Evolutionary conservation across 1,140 invertebrate genomes (phyloP).

Genomic region (Sycophila sp.): DNA sequence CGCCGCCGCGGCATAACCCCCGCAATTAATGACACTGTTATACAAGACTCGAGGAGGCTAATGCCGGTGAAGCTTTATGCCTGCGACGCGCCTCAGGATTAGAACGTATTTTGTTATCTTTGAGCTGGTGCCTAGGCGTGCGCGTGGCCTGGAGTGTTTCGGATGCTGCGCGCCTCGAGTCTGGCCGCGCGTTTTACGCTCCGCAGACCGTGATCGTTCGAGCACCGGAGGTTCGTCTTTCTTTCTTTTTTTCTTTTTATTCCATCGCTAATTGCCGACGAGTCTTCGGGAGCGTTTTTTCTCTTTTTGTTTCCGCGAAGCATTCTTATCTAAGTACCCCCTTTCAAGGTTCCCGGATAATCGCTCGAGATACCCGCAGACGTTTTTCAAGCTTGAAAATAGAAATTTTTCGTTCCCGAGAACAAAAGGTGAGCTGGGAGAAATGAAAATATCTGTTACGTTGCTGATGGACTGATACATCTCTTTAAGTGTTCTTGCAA

Average conservation of each 20-base stretch:
- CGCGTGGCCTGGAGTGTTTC: too few relatives aligned
- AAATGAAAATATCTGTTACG: too few relatives aligned
- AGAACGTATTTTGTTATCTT: conserved; percentile 29
- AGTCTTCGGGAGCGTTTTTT: background rate
- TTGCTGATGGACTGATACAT: too few relatives aligned
- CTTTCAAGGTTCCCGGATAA: background rate
- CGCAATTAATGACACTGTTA: conserved; percentile 30
- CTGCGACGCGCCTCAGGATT: background rate
- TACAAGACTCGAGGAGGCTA: conserved; percentile 21
- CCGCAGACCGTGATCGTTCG: background rate
- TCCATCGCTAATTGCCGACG: background rate
- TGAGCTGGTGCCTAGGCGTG: background rate
- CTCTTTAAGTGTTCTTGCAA: too few relatives aligned
- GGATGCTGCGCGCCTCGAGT: too few relatives aligned
- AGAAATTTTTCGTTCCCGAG: too few relatives aligned
- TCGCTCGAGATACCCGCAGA: background rate
- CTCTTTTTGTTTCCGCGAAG: background rate
- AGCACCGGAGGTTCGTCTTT: background rate
- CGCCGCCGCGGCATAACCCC: conserved; percentile 11
- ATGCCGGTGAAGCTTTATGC: conserved; percentile 10
- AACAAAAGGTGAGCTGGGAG: too few relatives aligned
- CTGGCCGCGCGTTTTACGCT: background rate
- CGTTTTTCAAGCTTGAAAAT: background rate
- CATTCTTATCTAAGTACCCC: background rate
- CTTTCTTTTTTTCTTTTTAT: background rate